These are phyloP conservation scores for Synergus japonicus DNA, from an alignment of 2,888 invertebrate genomes.

Conservation along the genomic window DNA sequence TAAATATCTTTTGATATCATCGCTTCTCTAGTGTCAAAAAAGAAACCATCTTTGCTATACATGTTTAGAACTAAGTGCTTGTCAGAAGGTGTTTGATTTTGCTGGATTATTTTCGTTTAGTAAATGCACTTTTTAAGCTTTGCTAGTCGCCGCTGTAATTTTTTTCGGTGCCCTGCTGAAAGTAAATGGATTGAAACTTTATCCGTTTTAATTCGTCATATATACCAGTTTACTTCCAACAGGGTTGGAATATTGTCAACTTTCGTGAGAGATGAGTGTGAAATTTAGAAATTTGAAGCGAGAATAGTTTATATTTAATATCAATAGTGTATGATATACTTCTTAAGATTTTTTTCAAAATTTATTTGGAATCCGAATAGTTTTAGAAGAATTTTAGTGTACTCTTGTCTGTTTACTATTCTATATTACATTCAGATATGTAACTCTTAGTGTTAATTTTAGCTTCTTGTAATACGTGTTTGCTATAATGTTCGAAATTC, in stretches of 20 bases:
- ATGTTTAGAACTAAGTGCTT: neutral
- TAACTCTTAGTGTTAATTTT: neutral
- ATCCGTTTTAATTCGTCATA: no score
- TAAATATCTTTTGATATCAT: neutral
- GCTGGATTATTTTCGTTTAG: neutral
- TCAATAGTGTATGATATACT: neutral
- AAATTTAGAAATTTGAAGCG: neutral
- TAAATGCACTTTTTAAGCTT: neutral
- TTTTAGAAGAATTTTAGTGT: neutral
- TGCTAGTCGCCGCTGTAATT: neutral
- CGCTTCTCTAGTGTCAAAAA: neutral
- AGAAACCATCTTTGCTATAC: neutral
- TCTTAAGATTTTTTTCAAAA: neutral
- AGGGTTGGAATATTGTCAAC: neutral
- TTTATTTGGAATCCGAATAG: neutral
- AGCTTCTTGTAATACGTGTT: neutral
- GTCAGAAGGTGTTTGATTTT: neutral
- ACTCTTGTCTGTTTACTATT: neutral
- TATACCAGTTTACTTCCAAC: no score
- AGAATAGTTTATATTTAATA: neutral
- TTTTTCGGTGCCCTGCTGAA: neutral
- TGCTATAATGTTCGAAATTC: neutral
- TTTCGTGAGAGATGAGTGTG: neutral
- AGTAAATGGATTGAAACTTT: no score
- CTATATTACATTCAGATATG: neutral